Conservation (phyloP, 37 sponge, comb jelly and placozoan species). For the Oscarella lobularis region DNA sequence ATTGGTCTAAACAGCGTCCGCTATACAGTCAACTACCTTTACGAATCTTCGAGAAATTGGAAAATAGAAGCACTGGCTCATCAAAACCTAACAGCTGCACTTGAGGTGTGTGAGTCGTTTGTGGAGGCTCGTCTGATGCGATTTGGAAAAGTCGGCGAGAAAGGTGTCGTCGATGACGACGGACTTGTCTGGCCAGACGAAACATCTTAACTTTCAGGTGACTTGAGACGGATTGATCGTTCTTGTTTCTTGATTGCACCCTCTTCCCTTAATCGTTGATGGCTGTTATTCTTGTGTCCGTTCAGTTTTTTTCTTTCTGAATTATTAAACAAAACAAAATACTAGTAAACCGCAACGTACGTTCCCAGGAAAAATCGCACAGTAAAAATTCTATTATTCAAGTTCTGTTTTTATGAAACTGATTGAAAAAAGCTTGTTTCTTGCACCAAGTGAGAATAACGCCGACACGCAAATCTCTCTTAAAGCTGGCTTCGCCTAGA, state of each 20-base stretch:
- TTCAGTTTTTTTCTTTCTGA: not conserved
- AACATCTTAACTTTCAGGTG: too few relatives aligned
- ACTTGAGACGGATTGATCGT: not conserved
- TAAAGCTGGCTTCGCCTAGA: too few relatives aligned
- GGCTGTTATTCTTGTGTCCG: not conserved
- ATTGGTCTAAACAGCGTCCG: not conserved
- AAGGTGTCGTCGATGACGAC: not conserved
- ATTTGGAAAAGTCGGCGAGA: not conserved
- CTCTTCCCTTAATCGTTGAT: not conserved
- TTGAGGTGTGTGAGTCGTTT: not conserved
- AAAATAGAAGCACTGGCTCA: not conserved
- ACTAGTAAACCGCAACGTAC: too few relatives aligned
- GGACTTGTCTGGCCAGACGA: not conserved
- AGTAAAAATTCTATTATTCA: too few relatives aligned
- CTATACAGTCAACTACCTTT: not conserved
- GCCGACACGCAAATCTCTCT: too few relatives aligned
- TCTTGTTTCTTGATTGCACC: not conserved
- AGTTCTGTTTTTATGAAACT: too few relatives aligned
- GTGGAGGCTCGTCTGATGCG: not conserved
- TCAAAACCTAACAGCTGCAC: not conserved
- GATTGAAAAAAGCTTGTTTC: too few relatives aligned
- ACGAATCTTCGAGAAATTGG: not conserved
- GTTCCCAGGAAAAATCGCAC: too few relatives aligned
- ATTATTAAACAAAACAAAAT: too few relatives aligned
- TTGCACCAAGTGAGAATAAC: too few relatives aligned